A percentile compares a stretch with the other conserved stretches of the same genome.
These are phyloP conservation scores for Lasiommata megera DNA, from an alignment of 2,888 invertebrate genomes.

Conservation along the genomic window DNA sequence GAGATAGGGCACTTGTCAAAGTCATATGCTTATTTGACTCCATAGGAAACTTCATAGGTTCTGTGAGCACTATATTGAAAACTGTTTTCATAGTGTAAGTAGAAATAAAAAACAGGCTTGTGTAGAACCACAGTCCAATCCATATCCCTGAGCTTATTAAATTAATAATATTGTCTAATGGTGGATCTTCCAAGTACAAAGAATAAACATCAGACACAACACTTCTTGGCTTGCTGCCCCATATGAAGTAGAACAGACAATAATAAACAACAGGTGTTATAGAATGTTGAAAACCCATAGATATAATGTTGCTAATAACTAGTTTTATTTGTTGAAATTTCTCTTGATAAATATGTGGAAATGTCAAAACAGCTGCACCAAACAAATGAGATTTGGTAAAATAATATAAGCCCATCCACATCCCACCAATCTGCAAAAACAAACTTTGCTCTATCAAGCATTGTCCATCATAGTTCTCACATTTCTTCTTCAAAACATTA, in stretches of 20 bases:
- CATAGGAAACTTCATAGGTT: conserved; percentile 85
- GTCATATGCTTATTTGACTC: conserved; percentile 73
- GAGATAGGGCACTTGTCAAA: conserved; percentile 83
- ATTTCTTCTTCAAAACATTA: conserved; percentile 72
- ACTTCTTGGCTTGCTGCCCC: conserved; percentile 80
- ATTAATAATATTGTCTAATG: conserved; percentile 71
- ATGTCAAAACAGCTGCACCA: conserved; percentile 80
- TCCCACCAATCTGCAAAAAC: conserved; percentile 85
- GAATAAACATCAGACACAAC: conserved; percentile 77
- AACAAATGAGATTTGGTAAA: conserved; percentile 81
- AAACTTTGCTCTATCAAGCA: conserved; percentile 86
- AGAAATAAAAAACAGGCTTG: conserved; percentile 85
- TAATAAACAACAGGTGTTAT: conserved; percentile 84
- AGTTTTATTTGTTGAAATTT: conserved; percentile 85
- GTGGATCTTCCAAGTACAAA: conserved; percentile 75
- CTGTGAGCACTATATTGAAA: conserved; percentile 86
- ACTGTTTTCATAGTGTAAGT: conserved; percentile 86
- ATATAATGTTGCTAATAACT: conserved; percentile 78
- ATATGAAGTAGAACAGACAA: conserved; percentile 81
- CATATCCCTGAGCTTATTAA: conserved; percentile 74
- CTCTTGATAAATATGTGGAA: conserved; percentile 86
- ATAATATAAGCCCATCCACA: conserved; percentile 84
- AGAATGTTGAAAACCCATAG: conserved; percentile 81
- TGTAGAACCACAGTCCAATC: conserved; percentile 86
- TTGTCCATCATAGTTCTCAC: conserved; percentile 66